Evolutionary conservation across 2,888 invertebrate genomes (phyloP).

Genomic region (Masnerella sp.): DNA sequence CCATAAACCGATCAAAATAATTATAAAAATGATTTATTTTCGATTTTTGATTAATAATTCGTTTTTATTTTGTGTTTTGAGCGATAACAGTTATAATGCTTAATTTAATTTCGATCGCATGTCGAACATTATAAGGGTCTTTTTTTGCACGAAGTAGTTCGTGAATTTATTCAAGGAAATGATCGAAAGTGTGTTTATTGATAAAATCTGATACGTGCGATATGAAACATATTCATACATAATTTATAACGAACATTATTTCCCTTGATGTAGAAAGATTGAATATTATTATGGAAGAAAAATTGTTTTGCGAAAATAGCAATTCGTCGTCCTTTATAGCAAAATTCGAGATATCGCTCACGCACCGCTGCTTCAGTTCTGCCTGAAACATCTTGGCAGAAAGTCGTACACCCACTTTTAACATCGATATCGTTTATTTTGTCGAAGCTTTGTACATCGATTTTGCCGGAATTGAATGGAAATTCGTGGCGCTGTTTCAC

Average conservation of each 20-base stretch:
- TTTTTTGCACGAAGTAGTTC: no score
- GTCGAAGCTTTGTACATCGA: slow-evolving; percentile 45
- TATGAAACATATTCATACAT: slow-evolving; percentile 22
- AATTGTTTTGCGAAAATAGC: slow-evolving; percentile 39
- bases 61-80: no score
- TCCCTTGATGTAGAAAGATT: slow-evolving; percentile 29
- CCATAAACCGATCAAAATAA: no score
- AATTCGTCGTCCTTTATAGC: slow-evolving; percentile 35
- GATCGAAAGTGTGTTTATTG: slow-evolving; percentile 30
- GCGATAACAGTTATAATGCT: no score
- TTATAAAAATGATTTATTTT: no score
- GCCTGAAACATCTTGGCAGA: slow-evolving; percentile 45
- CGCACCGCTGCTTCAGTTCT: slow-evolving; percentile 25
- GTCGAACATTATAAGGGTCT: no score
- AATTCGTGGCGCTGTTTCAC: slow-evolving; percentile 43
- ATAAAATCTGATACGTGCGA: slow-evolving; percentile 27
- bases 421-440: slow-evolving; percentile 50
- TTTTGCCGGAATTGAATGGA: slow-evolving; percentile 45
- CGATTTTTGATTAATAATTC: no score
- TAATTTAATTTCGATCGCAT: no score
- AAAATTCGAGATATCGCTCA: slow-evolving; percentile 43
- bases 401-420: slow-evolving; percentile 38
- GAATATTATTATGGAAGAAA: slow-evolving; percentile 35
- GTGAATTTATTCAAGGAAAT: no score
- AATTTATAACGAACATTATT: slow-evolving; percentile 30